Conservation (phyloP, 1,140 invertebrate species). For the Zaprionus lachaisei region DNA sequence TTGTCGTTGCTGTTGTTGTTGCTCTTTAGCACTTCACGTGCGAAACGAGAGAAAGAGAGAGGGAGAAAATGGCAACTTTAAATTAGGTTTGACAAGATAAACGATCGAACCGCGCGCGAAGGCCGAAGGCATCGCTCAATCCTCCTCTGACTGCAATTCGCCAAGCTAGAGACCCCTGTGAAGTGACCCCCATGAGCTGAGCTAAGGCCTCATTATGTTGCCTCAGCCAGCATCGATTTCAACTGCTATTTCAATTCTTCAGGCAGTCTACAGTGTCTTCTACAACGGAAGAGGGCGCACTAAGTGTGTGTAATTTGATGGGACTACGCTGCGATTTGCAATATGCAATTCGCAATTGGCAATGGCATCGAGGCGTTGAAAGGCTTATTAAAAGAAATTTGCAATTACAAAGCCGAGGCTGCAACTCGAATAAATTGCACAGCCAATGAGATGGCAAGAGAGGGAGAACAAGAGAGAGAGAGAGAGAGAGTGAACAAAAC, state of each 20-base stretch:
- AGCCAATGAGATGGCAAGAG: background rate
- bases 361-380: conserved; percentile 80
- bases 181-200: conserved; percentile 33
- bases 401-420: conserved; percentile 66
- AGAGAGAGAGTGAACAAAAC: background rate
- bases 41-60: conserved; percentile 52
- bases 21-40: conserved; percentile 77
- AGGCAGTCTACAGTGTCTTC: background rate
- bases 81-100: conserved; percentile 80
- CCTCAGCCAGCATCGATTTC: conserved; percentile 53
- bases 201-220: conserved; percentile 59
- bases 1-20: conserved; percentile 37
- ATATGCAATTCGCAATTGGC: conserved; percentile 74
- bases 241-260: conserved; percentile 71
- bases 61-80: conserved; percentile 57
- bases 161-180: conserved; percentile 12
- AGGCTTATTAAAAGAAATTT: conserved; percentile 84
- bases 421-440: conserved; percentile 10
- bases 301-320: conserved; percentile 76
- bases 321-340: conserved; percentile 42
- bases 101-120: conserved; percentile 46
- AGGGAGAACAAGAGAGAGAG: background rate
- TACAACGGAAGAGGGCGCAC: conserved; percentile 37
- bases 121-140: conserved; percentile 9
- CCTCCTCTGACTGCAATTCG: background rate